Evolutionary conservation across 2,888 invertebrate genomes (phyloP).

Genomic region (Aproaerema taeniolella): DNA sequence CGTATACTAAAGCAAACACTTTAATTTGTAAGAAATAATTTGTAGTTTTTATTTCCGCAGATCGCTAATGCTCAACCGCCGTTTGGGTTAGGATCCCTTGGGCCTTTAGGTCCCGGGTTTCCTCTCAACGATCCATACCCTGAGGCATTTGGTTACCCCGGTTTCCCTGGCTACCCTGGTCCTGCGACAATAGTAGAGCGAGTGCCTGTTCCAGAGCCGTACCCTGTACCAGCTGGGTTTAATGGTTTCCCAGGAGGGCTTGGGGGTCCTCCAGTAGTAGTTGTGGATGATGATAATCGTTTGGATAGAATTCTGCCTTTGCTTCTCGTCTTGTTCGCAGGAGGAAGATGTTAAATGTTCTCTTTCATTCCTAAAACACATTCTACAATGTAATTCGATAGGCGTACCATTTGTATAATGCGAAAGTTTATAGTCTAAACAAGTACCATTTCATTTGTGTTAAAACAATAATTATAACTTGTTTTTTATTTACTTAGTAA

Average conservation of each 20-base stretch:
- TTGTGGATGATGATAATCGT: conserved; percentile 9
- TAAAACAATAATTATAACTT: too few species aligned
- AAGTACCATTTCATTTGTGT: too few species aligned
- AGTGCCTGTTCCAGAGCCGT: conserved; percentile 1
- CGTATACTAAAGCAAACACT: too few species aligned
- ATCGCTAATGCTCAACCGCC: conserved; percentile 3
- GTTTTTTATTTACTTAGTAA: too few species aligned
- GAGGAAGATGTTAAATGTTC: not conserved
- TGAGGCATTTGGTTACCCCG: not conserved
- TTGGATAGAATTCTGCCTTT: conserved; percentile 18
- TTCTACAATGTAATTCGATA: too few species aligned
- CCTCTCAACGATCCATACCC: not conserved
- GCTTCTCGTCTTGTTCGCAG: conserved; percentile 14
- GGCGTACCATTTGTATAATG: too few species aligned
- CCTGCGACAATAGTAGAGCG: not conserved
- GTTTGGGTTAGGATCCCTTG: not conserved
- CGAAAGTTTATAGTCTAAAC: too few species aligned
- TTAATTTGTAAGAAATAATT: too few species aligned
- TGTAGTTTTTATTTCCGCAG: not conserved
- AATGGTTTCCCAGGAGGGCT: not conserved
- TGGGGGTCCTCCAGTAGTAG: not conserved
- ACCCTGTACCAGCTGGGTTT: not conserved
- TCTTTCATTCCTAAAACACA: too few species aligned
- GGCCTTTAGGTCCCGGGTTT: conserved; percentile 5
- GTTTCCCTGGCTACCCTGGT: not conserved